Evolutionary conservation across 2,888 invertebrate genomes (phyloP), one percentile per base, ranked within the genome.

Genomic region (Dicranocentrus wangi): DNA sequence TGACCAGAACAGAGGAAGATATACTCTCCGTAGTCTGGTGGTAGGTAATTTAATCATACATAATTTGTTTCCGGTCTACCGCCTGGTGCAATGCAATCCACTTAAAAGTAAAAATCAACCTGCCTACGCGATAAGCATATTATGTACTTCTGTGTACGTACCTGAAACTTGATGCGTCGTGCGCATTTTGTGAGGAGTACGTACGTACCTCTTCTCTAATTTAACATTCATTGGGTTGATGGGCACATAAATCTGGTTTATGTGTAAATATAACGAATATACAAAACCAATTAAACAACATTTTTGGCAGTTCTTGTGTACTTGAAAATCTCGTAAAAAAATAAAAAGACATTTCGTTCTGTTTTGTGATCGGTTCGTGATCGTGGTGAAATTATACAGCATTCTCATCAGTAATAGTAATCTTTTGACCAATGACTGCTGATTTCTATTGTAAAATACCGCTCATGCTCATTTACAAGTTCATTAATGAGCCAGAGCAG

Each of bases 11-110:
- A 28, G 19, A 43, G 43, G 65, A 65, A 65, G 65, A 65, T 7
- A 55, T 7, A 21, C 65, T 65, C n/a, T 47, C 2, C n/a, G 15
- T 47, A 47, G 47, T 66, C 66, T 55, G 23, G 2, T 47, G 55
- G 25, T 66, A 15, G 1, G 2, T 32, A 47, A 21, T 47, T 23
- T 25, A 17, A 60, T 71, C 28, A 17, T n/a, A n/a, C n/a, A n/a
- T 47, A 28, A 47, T 19, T 27, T 60, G 71, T 72, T 72, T 72
- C 71, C 71, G 71, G 71, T 61, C 71, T 25, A 72, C 47, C 69
- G 39, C 69, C 71, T 61, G 61, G 2, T 55, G 7, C 25, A 70
- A 70, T n/a, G 42, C 70, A 23, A 3, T 58, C 23, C 55, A 70
- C 19, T 63, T 42, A 27, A 66, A 47, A 32, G 32, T 32, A 32